A percentile compares a stretch with the other conserved stretches of the same genome.
Evolutionary conservation across 2,113 vertebrate species (phyloP).

Genomic region (Proterorhinus semilunaris): DNA sequence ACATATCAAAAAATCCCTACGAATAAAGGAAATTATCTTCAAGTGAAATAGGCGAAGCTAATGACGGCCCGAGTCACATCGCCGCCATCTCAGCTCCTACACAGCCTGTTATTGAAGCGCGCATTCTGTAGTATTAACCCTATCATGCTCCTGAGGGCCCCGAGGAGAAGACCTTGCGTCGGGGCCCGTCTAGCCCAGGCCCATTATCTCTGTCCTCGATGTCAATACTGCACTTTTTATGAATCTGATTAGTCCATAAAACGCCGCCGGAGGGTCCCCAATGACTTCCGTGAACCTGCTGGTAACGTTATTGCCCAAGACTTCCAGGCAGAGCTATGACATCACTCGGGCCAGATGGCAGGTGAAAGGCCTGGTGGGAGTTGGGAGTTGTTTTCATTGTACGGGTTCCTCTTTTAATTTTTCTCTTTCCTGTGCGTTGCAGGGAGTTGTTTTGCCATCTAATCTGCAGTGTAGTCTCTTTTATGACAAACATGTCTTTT

Average conservation of each 20-base stretch:
- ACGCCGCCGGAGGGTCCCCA: slow-evolving; percentile 60
- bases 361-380: slow-evolving; percentile 61
- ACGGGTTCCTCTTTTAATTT: slow-evolving; percentile 12
- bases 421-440: background rate
- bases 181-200: slow-evolving; percentile 56
- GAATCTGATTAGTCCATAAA: slow-evolving; percentile 77
- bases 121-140: slow-evolving; percentile 40
- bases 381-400: slow-evolving; percentile 16
- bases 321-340: slow-evolving; percentile 74
- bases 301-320: slow-evolving; percentile 65
- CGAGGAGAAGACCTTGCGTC: slow-evolving; percentile 23
- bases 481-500: no score
- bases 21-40: no score
- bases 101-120: slow-evolving; percentile 43
- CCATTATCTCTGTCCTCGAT: slow-evolving; percentile 71
- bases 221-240: slow-evolving; percentile 67
- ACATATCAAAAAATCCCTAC: no score
- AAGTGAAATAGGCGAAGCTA: background rate
- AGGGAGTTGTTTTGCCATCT: background rate
- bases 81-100: slow-evolving; percentile 23
- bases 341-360: slow-evolving; percentile 67
- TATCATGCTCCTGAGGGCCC: slow-evolving; percentile 41
- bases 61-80: slow-evolving; percentile 28
- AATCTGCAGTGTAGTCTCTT: background rate
- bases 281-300: slow-evolving; percentile 68